Percentiles rank a stretch among this genome's conserved stretches.
Evolutionary conservation across 2,113 vertebrate species (phyloP).

Genomic region (Natator depressus): DNA sequence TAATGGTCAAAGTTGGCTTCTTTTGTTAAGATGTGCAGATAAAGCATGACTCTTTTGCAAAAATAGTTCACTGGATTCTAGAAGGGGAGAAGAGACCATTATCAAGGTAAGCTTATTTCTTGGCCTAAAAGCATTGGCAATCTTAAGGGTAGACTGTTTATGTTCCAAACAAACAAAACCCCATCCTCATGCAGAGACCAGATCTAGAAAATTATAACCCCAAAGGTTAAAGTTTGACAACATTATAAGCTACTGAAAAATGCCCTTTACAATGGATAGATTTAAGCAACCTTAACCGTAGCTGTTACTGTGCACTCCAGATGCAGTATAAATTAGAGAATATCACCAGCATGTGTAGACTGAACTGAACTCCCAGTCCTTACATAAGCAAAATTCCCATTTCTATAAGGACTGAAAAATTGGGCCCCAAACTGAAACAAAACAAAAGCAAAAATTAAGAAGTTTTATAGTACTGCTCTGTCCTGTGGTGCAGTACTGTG

Average conservation of each 20-base stretch:
- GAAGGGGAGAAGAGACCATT: not conserved
- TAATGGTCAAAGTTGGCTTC: not conserved
- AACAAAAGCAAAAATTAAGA: not conserved
- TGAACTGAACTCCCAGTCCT: not conserved
- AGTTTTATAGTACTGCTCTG: not conserved
- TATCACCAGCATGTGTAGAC: not conserved
- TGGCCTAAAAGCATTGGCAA: not conserved
- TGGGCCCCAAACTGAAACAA: not conserved
- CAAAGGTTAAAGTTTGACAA: not conserved
- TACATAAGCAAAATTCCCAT: not conserved
- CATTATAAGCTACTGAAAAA: not conserved
- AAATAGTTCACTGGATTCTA: not conserved
- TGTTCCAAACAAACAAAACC: not conserved
- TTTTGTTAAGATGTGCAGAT: not conserved
- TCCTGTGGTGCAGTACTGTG: not conserved
- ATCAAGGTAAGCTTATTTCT: not conserved
- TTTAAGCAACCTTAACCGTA: not conserved
- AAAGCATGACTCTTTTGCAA: not conserved
- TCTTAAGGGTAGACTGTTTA: not conserved
- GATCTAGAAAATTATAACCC: not conserved
- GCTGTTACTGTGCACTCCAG: rapidly evolving
- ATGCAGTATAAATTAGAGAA: not conserved
- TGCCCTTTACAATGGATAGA: not conserved
- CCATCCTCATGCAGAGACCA: rapidly evolving
- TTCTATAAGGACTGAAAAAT: not conserved